Evolutionary conservation across 1,140 invertebrate species (phyloP), one percentile per base, ranked within the genome.

Genomic region (Conus ventricosus): DNA sequence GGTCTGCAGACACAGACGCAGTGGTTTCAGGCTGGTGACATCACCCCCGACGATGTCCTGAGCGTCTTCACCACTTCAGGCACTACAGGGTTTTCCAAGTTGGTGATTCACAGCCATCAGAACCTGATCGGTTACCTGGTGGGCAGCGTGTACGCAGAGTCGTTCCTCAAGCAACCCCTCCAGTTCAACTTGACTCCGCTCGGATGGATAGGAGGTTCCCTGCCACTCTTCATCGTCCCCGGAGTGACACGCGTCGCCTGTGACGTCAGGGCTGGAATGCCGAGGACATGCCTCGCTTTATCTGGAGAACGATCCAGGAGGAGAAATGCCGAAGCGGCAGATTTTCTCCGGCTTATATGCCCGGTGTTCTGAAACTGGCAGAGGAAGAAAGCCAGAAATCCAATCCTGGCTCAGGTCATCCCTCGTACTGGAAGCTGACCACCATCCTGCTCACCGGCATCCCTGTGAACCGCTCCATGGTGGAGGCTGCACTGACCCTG

Each of bases 31-130:
- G 67, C 60, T 25, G 85, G 76, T n/a, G 25, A 78, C 60, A 17
- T 78, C 39, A 76, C 5, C 15, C n/a, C 85, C 8, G 54, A 71
- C 17, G 85, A 87, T 67, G 27, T 76, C 20, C 15, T 54, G 15
- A 71, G 55, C 27, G 54, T 87, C 39, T 76, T 87, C 54, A 76
- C 85, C 17, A 87, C 85, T 7, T 87, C 85, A 5, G 85, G 85
- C 3, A 87, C 57, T 11, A 76, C 85, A 4, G 85, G 85, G 1
- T 87, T 76, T 20, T 75, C 85, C 23, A 87, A 87, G 75, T 27
- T 87, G 7, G 85, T 87, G 27, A 53, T 53, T 11, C 27, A 7
- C 25, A 51, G 6, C 17, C 85, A 87, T 27, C n/a, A 25, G 27
- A 27, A 53, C 75, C 8, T 76, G 23, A n/a, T 54, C 15, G 25